These are phyloP conservation scores for Pachymerium ferrugineum DNA, from an alignment of 2,888 invertebrate species.

Conservation along the genomic window DNA sequence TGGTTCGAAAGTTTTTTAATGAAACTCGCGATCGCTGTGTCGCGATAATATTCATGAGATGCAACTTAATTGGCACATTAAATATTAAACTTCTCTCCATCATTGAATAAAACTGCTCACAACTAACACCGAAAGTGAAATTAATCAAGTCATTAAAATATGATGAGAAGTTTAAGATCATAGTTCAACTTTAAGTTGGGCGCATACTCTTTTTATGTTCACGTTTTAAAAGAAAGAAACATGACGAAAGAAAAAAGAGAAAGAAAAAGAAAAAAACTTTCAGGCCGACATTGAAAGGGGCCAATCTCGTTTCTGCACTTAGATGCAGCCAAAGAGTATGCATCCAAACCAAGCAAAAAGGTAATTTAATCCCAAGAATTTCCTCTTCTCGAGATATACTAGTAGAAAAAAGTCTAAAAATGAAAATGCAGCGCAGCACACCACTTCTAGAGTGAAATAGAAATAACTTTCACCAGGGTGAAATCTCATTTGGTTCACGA, in stretches of 20 bases:
- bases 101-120: constrained; percentile 13
- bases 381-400: background rate
- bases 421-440: constrained; percentile 18
- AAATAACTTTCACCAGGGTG: background rate
- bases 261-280: background rate
- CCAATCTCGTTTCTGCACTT: constrained; percentile 4
- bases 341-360: constrained; percentile 11
- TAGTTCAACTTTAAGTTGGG: background rate
- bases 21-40: background rate
- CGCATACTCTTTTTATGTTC: background rate
- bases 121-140: constrained; percentile 4
- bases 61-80: constrained; percentile 21
- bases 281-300: background rate
- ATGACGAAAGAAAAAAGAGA: background rate
- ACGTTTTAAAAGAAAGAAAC: too few species aligned
- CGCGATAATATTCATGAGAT: constrained; percentile 10
- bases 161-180: background rate
- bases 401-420: background rate
- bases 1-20: constrained; percentile 12
- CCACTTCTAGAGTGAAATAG: background rate
- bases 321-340: constrained; percentile 2
- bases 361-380: constrained; percentile 13
- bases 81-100: constrained; percentile 19
- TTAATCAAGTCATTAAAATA: background rate
- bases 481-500: background rate